Percentiles rank a stretch among this genome's conserved stretches.
Conservation (phyloP, 2,797 vertebrate genomes). For the Catostomus latipinnis region DNA sequence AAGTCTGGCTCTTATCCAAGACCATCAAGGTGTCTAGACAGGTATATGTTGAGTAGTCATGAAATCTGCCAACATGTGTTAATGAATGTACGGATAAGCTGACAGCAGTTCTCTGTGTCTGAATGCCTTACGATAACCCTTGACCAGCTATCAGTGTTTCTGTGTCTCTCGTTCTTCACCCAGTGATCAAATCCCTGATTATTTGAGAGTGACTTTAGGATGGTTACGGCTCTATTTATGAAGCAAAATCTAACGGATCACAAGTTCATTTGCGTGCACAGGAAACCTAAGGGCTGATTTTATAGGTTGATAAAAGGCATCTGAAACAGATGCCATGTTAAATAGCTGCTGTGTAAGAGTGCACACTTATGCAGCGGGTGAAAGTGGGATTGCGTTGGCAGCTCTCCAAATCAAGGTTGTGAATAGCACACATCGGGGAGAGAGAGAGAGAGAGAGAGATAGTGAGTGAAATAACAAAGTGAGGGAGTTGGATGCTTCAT, state of each 20-base stretch:
- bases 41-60: constrained; percentile 46
- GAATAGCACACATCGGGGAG: constrained; percentile 74
- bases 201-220: constrained; percentile 28
- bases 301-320: constrained; percentile 60
- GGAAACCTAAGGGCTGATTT: constrained; percentile 62
- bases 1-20: constrained; percentile 42
- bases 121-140: constrained; percentile 33
- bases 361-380: constrained; percentile 64
- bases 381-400: constrained; percentile 76
- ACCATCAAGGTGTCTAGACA: constrained; percentile 49
- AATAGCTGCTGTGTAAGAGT: constrained; percentile 59
- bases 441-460: constrained; percentile 47
- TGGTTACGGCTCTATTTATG: constrained; percentile 33
- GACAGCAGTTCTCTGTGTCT: constrained; percentile 10
- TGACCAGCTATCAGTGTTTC: constrained; percentile 31
- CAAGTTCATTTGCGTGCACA: constrained; percentile 39
- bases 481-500: constrained; percentile 75
- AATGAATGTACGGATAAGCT: constrained; percentile 41
- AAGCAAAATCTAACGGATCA: constrained; percentile 48
- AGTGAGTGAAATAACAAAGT: constrained; percentile 30
- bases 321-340: constrained; percentile 65
- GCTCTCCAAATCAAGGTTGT: constrained; percentile 74
- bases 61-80: constrained; percentile 50
- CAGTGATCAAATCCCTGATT: constrained; percentile 34
- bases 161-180: constrained; percentile 1